These are phyloP conservation scores for Ptilodon capucinus DNA, from an alignment of 2,888 invertebrate species.

Conservation along the genomic window DNA sequence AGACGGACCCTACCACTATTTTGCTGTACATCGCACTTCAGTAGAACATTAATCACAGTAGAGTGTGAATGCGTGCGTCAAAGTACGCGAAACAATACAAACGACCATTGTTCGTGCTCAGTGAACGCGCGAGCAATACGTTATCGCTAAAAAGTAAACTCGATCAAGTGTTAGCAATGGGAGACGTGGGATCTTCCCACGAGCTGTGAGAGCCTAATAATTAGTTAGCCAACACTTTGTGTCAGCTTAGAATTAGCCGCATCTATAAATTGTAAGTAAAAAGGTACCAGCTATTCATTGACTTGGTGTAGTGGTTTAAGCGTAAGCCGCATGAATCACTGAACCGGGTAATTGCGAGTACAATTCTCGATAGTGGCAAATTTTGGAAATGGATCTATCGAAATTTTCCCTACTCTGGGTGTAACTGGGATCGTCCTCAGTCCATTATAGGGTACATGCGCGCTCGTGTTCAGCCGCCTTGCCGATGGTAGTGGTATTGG, in stretches of 20 bases:
- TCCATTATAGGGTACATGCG: too few relatives aligned
- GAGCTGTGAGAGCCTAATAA: slow-evolving; percentile 50
- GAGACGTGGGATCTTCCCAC: slow-evolving; percentile 73
- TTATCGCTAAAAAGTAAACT: slow-evolving; percentile 65
- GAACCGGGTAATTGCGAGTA: too few relatives aligned
- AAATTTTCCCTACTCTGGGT: too few relatives aligned
- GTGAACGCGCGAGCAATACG: slow-evolving; percentile 45
- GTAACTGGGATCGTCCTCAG: too few relatives aligned
- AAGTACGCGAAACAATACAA: slow-evolving; percentile 50
- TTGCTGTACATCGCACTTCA: slow-evolving; percentile 46
- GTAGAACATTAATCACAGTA: slow-evolving; percentile 43
- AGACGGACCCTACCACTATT: slow-evolving; percentile 34
- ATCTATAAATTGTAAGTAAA: slow-evolving; percentile 8
- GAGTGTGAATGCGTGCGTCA: slow-evolving; percentile 34
- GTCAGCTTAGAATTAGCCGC: slow-evolving; percentile 34
- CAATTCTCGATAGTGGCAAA: too few relatives aligned
- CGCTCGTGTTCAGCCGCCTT: too few relatives aligned
- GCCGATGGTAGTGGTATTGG: too few relatives aligned
- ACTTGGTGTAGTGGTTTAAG: too few relatives aligned
- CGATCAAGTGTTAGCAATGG: slow-evolving; percentile 52
- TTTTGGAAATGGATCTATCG: too few relatives aligned
- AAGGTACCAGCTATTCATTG: slow-evolving; percentile 4
- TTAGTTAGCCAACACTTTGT: slow-evolving; percentile 66
- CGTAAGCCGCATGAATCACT: too few relatives aligned
- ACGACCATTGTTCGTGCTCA: slow-evolving; percentile 43